Base-by-base conservation (phyloP, 2,888 invertebrate genomes). In the Carabus problematicus region DNA sequence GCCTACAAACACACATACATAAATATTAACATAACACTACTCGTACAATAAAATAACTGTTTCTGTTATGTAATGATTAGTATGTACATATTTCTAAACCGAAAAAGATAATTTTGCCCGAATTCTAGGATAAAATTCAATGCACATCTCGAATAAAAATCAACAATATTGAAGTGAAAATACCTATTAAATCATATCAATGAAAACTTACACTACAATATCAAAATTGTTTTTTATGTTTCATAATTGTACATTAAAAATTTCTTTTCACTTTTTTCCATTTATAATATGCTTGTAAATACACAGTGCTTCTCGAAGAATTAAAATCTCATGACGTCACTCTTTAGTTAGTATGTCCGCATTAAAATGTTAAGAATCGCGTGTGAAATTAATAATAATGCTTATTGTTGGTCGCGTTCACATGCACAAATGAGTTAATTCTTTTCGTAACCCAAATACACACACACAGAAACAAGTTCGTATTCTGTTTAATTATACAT, bases 381-480 rank as follows among this genome's bases (percentile, higher is more conserved):
- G 66, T 66, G 66, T 56, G 66, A 66, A 66, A 66, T 52, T 58
- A 66, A 43, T 16, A 47, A 66, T 66, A 66, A 66, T 66, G 47
- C 47, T 58, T 58, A 66, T 66, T 66, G 66, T 66, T 60, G 29
- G 14, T n/a, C 60, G 52, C 60, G 60, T 67, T 67, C 67, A 67
- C 67, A 67, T 67, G 67, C 52, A 54, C 67, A 66, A 52, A 41
- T 58, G 39, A 45, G 54, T 16, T 54, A 54, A 12, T 52, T 18
- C n/a, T 9, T 45, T 66, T 49, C 56, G n/a, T 39, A 56, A 56
- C 40, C 16, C 55, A 29, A 55, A 55, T 14, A 56, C n/a, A 56
- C 29, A 19, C 56, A 56, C 54, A 16, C 11, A 11, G 14, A 12
- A 18, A n/a, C 29, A n/a, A 8, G 14, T 56, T 39, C 29, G 40